Conservation (phyloP, 2,113 vertebrate genomes). For the Cavia porcellus region DNA sequence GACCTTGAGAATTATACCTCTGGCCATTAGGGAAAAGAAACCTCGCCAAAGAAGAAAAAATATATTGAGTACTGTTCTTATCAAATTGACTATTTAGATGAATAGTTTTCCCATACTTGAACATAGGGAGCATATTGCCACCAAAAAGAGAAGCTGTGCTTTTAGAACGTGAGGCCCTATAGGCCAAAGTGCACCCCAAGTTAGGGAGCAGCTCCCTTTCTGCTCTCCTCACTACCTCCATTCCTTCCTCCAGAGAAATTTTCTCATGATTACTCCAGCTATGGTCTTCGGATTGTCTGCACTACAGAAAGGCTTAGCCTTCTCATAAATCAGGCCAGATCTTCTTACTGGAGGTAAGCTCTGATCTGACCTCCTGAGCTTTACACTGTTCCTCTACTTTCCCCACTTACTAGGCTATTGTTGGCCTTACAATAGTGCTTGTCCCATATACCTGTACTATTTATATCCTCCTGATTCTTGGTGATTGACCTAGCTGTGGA, state of each 20-base stretch:
- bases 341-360: neutral
- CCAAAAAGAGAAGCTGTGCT: neutral
- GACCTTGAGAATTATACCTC: constrained; percentile 68
- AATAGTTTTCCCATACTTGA: neutral
- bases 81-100: constrained; percentile 5
- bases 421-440: constrained; percentile 73
- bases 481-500: constrained; percentile 73
- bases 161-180: neutral
- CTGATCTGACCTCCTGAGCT: constrained; percentile 60
- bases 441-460: constrained; percentile 74
- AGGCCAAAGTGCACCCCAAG: neutral
- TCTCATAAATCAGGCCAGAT: neutral
- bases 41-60: neutral
- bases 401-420: constrained; percentile 59
- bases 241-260: neutral
- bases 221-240: fast-evolving
- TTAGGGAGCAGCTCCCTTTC: neutral
- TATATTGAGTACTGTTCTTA: neutral
- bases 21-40: constrained; percentile 23
- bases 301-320: neutral
- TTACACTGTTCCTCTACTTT: constrained; percentile 55
- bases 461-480: constrained; percentile 65
- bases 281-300: neutral
- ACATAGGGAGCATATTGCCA: neutral
- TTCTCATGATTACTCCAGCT: neutral